A percentile compares a stretch with the other conserved stretches of the same genome.
phyloP scores from a whole-genome alignment of 2,113 vertebrate species.

The Cyphomyrus discorhynchus region DNA sequence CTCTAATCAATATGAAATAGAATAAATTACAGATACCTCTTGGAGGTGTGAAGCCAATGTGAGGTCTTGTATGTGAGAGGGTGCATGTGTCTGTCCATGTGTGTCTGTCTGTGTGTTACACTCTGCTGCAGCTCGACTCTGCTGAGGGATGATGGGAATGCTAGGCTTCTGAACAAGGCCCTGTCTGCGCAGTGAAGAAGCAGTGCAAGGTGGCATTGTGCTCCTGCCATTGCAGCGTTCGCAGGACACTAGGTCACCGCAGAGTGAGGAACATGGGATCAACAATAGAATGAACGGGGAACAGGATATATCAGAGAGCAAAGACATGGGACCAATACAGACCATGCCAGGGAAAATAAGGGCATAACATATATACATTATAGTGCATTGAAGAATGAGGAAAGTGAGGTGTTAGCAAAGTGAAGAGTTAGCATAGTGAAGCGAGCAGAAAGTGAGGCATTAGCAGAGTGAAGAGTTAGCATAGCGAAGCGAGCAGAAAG shows the following conservation, averaged over 20 bases:
- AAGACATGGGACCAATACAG: neutral
- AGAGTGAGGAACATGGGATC: neutral
- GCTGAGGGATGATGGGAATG: neutral
- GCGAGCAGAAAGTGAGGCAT: neutral
- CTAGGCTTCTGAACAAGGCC: neutral
- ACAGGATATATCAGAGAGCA: neutral
- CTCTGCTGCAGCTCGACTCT: neutral
- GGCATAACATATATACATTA: neutral
- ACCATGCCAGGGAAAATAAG: neutral
- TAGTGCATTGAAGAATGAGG: neutral
- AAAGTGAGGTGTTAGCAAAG: neutral
- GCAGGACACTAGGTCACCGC: neutral
- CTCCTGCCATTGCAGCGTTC: neutral
- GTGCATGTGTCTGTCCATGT: constrained; percentile 5
- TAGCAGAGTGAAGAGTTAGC: neutral
- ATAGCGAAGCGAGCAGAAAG: neutral
- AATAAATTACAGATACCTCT: constrained; percentile 36
- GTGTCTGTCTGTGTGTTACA: constrained; percentile 21
- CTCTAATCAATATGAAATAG: constrained; percentile 42
- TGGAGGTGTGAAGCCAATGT: neutral
- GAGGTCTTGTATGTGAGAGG: constrained; percentile 11
- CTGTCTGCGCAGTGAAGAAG: neutral
- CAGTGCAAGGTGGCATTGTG: neutral
- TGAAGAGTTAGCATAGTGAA: neutral
- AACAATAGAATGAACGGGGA: neutral